Base-by-base conservation (phyloP, 2,888 invertebrate species). In the Physocephala rufipes region DNA sequence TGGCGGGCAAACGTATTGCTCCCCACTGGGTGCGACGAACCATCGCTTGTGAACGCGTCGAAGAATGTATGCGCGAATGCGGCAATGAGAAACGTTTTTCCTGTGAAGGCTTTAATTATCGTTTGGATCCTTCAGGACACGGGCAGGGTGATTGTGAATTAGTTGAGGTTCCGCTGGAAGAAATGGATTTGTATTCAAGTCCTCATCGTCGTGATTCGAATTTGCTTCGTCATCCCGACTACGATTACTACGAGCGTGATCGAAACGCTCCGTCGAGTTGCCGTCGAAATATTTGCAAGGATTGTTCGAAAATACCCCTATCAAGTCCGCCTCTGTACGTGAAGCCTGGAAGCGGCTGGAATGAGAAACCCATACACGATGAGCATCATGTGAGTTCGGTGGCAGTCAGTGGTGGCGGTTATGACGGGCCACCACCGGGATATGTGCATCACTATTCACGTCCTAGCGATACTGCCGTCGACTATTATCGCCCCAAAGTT, bases 81-180 rank as follows among this genome's bases (percentile, higher is more conserved):
- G 91, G 91, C 1, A 88, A 89, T 7, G 94, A 94, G 82, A 90
- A 89, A 79, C 87, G 90, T 66, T 94, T 94, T 81, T 89, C 89
- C 75, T 95, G 95, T 81, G 93, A 93, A 85, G 94, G 94, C 76
- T 95, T 94, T 81, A 94, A 94, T 84, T 94, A 93, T 87, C 90
- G 93, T 89, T 91, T 92, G 80, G 93, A 92, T 82, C 89, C 90
- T 0, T 88, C 89, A 0, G 91, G 91, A 76, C 89, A 91, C 70
- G 91, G 91, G 0, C 91, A 91, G 85, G 93, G 93, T 13, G 90
- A 92, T 28, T 94, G 94, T 80, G 94, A 94, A 84, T 86, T 94
- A 69, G 90, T 93, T 76, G 91, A 93, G 15, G 88, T 91, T 63
- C 92, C 94, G 0, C 88, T 92, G 62, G 88, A 90, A 75, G 89